Evolutionary conservation across 2,888 invertebrate species (phyloP).

Genomic region (Piscicola geometra): DNA sequence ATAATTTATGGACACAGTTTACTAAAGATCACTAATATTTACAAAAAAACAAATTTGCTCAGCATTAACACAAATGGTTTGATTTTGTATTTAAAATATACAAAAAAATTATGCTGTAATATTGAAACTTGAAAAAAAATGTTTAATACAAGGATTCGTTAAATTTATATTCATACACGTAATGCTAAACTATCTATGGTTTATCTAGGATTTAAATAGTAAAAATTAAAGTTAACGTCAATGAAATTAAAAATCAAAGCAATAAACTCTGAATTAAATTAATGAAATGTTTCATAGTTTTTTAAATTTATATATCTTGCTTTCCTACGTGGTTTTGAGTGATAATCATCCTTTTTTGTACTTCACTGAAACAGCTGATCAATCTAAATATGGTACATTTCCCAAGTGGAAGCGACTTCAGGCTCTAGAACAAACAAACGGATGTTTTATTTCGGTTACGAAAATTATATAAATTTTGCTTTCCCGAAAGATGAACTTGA

Average conservation of each 20-base stretch:
- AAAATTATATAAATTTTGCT: constrained; percentile 64
- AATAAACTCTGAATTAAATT: constrained; percentile 4
- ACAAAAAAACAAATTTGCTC: too few relatives aligned
- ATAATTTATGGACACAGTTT: too few relatives aligned
- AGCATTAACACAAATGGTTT: too few relatives aligned
- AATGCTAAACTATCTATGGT: constrained; percentile 4
- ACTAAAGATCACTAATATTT: too few relatives aligned
- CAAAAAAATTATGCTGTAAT: too few relatives aligned
- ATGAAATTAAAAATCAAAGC: too few relatives aligned
- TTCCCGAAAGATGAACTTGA: constrained; percentile 65
- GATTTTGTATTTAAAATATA: too few relatives aligned
- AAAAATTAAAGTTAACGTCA: neutral
- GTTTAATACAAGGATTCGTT: too few relatives aligned
- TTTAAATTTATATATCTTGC: neutral
- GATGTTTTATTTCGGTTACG: constrained; percentile 63
- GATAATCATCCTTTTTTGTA: constrained; percentile 32
- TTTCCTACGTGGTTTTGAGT: constrained; percentile 13
- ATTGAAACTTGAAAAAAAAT: too few relatives aligned
- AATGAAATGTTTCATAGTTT: constrained; percentile 22
- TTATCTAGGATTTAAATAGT: neutral
- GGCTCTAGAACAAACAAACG: constrained; percentile 54
- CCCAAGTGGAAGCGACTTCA: constrained; percentile 51
- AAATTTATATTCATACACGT: too few relatives aligned
- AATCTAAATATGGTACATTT: constrained; percentile 52
- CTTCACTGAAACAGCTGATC: constrained; percentile 40